Evolutionary conservation across 2,113 vertebrate species (phyloP).

Genomic region (Lathamus discolor): DNA sequence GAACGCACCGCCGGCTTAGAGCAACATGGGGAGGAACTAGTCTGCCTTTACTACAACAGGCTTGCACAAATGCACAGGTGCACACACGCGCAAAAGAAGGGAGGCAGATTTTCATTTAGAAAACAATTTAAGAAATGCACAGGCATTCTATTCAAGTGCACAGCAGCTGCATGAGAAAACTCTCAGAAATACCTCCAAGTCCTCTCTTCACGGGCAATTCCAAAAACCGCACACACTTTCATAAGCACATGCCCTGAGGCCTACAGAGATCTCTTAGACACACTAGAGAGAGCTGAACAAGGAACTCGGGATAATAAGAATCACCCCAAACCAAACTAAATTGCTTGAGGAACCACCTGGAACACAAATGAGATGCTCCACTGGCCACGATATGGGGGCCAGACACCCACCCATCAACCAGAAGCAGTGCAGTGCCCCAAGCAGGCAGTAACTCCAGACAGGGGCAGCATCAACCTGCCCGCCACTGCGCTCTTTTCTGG

Average conservation of each 20-base stretch:
- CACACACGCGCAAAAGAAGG: neutral
- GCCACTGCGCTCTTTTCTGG: too few relatives aligned
- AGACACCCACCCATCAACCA: too few relatives aligned
- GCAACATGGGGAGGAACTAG: neutral
- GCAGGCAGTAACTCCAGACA: too few relatives aligned
- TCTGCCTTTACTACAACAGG: neutral
- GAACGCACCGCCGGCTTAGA: rapidly evolving
- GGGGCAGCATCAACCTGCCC: too few relatives aligned
- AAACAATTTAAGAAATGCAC: neutral
- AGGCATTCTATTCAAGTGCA: neutral
- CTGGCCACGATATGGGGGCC: too few relatives aligned
- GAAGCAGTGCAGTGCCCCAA: too few relatives aligned
- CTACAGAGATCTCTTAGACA: neutral
- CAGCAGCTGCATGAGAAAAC: neutral
- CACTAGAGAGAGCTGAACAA: neutral
- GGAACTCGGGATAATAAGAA: neutral
- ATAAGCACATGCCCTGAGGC: rapidly evolving
- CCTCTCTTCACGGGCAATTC: neutral
- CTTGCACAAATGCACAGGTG: neutral
- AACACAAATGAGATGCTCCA: neutral
- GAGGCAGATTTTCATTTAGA: neutral
- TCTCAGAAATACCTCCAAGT: neutral
- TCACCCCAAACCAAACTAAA: neutral
- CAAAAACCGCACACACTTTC: neutral
- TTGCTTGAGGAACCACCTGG: neutral